Evolutionary conservation across 2,797 vertebrate genomes (phyloP).

Genomic region (Brachyalestes nurse): DNA sequence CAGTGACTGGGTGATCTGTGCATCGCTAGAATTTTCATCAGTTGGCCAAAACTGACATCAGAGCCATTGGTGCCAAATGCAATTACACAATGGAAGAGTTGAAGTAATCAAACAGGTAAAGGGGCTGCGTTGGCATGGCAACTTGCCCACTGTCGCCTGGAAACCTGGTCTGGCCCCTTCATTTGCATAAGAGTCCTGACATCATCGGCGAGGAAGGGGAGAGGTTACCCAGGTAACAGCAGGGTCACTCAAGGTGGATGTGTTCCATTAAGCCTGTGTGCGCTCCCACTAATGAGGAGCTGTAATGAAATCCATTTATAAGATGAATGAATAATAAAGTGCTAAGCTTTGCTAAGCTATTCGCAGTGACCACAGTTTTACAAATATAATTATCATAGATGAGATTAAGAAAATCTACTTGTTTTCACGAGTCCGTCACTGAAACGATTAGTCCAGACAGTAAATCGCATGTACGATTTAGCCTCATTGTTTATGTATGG

Average conservation of each 20-base stretch:
- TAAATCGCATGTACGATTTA: neutral
- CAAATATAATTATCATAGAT: neutral
- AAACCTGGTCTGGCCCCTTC: slow-evolving; percentile 61
- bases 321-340: neutral
- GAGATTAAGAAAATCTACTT: neutral
- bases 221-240: slow-evolving; percentile 74
- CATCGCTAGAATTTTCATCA: neutral
- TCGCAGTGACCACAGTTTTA: neutral
- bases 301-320: neutral
- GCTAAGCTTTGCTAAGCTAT: neutral
- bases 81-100: slow-evolving; percentile 7
- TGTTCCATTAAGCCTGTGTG: slow-evolving; percentile 65
- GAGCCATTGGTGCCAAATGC: neutral
- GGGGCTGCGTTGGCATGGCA: slow-evolving; percentile 39
- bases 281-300: slow-evolving; percentile 45
- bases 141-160: slow-evolving; percentile 61
- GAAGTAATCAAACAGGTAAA: slow-evolving; percentile 51
- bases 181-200: slow-evolving; percentile 64
- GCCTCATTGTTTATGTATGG: neutral
- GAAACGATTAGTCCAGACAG: neutral
- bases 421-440: neutral
- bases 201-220: slow-evolving; percentile 47
- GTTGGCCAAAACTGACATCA: neutral
- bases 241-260: slow-evolving; percentile 65
- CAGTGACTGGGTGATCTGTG: neutral